Percentiles rank a stretch among this genome's conserved stretches.
These are phyloP conservation scores for Tragelaphus scriptus DNA, from an alignment of 2,113 vertebrate genomes.

Conservation along the genomic window DNA sequence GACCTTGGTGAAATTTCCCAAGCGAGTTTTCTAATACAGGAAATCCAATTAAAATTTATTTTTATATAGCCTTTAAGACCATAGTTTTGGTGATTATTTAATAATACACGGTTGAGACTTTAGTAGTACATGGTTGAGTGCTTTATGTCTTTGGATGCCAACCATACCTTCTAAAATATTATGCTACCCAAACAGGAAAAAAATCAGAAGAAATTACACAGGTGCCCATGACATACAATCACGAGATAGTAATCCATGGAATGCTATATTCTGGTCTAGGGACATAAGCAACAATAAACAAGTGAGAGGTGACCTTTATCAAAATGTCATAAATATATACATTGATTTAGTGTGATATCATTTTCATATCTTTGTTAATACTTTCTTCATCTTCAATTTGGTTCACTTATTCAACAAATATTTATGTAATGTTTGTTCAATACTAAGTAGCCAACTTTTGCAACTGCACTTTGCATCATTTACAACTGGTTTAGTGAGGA, in stretches of 20 bases:
- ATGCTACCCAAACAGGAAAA: neutral
- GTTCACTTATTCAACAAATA: neutral
- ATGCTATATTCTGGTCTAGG: neutral
- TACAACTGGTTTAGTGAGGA: neutral
- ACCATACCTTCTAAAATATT: neutral
- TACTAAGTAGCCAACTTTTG: neutral
- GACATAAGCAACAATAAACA: neutral
- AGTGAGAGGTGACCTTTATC: neutral
- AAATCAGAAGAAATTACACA: neutral
- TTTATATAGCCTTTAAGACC: neutral
- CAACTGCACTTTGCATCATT: neutral
- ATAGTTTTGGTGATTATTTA: neutral
- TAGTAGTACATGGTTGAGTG: neutral
- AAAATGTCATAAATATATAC: neutral
- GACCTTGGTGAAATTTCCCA: slow-evolving; percentile 14
- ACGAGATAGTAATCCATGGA: neutral
- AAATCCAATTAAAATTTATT: slow-evolving; percentile 26
- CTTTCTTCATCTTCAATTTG: neutral
- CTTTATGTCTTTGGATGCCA: neutral
- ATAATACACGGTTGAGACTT: neutral
- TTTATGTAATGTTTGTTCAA: neutral
- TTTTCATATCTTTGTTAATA: neutral
- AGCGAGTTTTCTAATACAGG: slow-evolving; percentile 6
- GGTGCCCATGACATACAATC: neutral
- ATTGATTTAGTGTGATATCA: neutral